Percentiles rank a stretch among this genome's conserved stretches.
phyloP scores from a whole-genome alignment of 2,888 invertebrate genomes.

The Sthenelais limicola region DNA sequence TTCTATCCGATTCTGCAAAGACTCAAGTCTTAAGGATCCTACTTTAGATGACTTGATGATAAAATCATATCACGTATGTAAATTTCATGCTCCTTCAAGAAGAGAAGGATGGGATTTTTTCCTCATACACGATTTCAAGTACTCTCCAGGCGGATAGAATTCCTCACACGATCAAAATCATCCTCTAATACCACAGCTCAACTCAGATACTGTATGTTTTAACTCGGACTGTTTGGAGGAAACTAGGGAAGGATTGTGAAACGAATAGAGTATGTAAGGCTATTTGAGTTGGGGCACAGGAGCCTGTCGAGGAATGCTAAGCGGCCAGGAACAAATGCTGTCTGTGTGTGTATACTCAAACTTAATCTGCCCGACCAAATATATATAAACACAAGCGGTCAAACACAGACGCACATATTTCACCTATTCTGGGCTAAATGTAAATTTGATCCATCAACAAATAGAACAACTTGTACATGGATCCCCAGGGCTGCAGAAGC shows the following conservation, averaged over 20 bases:
- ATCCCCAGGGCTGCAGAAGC: too few species aligned
- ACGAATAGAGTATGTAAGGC: conserved; percentile 33
- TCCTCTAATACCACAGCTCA: conserved; percentile 32
- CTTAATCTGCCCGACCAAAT: conserved; percentile 30
- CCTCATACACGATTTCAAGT: conserved; percentile 31
- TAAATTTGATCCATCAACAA: conserved; percentile 32
- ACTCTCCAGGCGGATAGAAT: conserved; percentile 30
- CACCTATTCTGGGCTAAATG: conserved; percentile 38
- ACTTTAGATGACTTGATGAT: too few species aligned
- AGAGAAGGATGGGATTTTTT: conserved; percentile 17
- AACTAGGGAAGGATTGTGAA: conserved; percentile 6
- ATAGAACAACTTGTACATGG: neutral
- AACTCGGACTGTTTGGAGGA: conserved; percentile 10
- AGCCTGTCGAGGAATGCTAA: conserved; percentile 19
- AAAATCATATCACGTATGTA: conserved; percentile 6
- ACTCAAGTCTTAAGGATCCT: too few species aligned
- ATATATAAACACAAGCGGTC: conserved; percentile 24
- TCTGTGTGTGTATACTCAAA: conserved; percentile 36
- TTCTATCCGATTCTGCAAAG: too few species aligned
- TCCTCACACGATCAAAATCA: conserved; percentile 27
- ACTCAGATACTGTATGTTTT: conserved; percentile 31
- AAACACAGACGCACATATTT: conserved; percentile 16
- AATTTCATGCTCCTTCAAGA: conserved; percentile 21
- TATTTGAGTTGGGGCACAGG: conserved; percentile 37
- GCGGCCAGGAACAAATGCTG: conserved; percentile 33